Conservation (phyloP, 2,113 vertebrate species). For the Carlito syrichta region DNA sequence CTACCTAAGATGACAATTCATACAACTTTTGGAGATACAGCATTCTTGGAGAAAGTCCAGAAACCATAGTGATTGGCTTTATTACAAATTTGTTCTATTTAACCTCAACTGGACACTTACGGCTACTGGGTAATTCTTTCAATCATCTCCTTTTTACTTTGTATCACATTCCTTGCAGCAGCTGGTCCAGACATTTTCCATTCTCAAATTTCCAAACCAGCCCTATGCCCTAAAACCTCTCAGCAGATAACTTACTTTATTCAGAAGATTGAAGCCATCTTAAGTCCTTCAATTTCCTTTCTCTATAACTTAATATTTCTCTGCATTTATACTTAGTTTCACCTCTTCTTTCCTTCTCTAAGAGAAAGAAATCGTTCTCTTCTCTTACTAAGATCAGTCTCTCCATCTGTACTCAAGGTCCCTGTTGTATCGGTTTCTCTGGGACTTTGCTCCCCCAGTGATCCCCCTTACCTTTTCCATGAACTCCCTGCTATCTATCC, state of each 20-base stretch:
- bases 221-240: not conserved
- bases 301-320: not conserved
- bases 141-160: not conserved
- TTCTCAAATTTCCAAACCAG: constrained; percentile 50
- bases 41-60: not conserved
- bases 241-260: not conserved
- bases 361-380: not conserved
- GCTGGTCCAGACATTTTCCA: constrained; percentile 34
- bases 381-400: not conserved
- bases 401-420: not conserved
- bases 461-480: not conserved
- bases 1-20: constrained; percentile 24
- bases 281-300: not conserved
- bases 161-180: not conserved
- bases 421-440: not conserved
- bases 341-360: not conserved
- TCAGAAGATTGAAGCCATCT: not conserved
- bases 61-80: not conserved
- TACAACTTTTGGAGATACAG: not conserved
- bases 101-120: not conserved
- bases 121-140: constrained; percentile 32
- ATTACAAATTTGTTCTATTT: not conserved
- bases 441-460: not conserved
- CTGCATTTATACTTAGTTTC: not conserved
- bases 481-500: not conserved